Evolutionary conservation across 2,888 invertebrate species (phyloP).

Genomic region (Aphidoletes aphidimyza): DNA sequence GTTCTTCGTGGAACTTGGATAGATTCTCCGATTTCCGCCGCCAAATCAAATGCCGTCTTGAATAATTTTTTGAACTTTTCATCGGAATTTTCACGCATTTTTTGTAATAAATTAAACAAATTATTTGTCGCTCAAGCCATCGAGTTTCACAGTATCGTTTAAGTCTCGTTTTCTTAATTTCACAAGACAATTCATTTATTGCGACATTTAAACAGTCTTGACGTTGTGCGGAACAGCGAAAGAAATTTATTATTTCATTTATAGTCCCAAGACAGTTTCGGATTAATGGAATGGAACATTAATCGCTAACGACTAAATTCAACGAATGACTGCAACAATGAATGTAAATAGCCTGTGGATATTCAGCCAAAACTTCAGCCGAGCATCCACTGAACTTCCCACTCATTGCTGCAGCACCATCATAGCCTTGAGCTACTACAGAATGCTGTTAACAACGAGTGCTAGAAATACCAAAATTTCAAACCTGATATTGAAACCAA

Average conservation of each 20-base stretch:
- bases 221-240: background rate
- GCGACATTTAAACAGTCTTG: background rate
- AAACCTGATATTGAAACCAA: too few relatives aligned
- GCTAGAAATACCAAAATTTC: too few relatives aligned
- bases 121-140: background rate
- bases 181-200: background rate
- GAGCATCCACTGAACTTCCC: too few relatives aligned
- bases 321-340: conserved; percentile 5
- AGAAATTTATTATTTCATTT: conserved; percentile 21
- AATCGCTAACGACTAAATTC: background rate
- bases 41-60: background rate
- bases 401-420: too few relatives aligned
- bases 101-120: background rate
- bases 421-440: too few relatives aligned
- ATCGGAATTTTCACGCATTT: background rate
- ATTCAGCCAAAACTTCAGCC: background rate
- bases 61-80: background rate
- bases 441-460: too few relatives aligned
- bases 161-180: background rate
- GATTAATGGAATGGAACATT: background rate
- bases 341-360: background rate
- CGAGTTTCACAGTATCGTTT: background rate
- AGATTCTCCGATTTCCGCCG: background rate
- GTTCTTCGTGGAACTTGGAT: background rate
- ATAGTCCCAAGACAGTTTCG: background rate